Evolutionary conservation across 2,113 vertebrate species (phyloP), one percentile per base, ranked within the genome.

Genomic region (Indicator indicator): DNA sequence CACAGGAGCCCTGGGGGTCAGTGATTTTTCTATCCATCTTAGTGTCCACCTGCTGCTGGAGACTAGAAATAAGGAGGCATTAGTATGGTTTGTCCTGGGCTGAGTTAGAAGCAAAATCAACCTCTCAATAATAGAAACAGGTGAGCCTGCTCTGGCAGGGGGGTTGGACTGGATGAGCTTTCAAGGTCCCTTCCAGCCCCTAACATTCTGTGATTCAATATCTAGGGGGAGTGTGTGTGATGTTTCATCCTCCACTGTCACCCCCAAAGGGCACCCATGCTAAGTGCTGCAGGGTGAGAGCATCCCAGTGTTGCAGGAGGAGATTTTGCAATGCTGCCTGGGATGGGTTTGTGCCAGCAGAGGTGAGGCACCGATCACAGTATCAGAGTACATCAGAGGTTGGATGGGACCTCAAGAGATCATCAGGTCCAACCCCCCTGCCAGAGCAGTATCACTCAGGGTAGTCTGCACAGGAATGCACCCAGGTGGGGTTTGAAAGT

Each of bases 181-280:
- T 46, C 5, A 8, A 46, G 44, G 17, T 46, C 44, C 44, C 17
- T 46, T 46, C 44, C 44, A 46, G 17, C 44, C 44, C 42, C 42
- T 42, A 42, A 42, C 42, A 42, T 42, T 42, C 42, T 42, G 42
- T 42, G 42, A 42, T 42, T 42, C 42, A 42, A 42, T 14, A 11
- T 12, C 42, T 3, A 0, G 2, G 3, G 74, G 68, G 27, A n/a
- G 7, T n/a, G 5, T 75, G 24, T 12, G 40, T 5, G 6, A 6
- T 17, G 65, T n/a, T 58, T 27, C 59, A 20, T 1, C 72, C 8
- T 9, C 9, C 1, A 0, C 23, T 44, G 62, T 30, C 2, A 1
- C 27, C 48, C 59, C 27, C 2, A 0, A 7, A 55, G 30, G 58
- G 24, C 6, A 8, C 26, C 46, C 28, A 0, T 1, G 6, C 26